Percentiles rank a stretch among this genome's conserved stretches.
These are phyloP conservation scores for Serinus canaria DNA, from an alignment of 2,113 vertebrate genomes.

Conservation along the genomic window DNA sequence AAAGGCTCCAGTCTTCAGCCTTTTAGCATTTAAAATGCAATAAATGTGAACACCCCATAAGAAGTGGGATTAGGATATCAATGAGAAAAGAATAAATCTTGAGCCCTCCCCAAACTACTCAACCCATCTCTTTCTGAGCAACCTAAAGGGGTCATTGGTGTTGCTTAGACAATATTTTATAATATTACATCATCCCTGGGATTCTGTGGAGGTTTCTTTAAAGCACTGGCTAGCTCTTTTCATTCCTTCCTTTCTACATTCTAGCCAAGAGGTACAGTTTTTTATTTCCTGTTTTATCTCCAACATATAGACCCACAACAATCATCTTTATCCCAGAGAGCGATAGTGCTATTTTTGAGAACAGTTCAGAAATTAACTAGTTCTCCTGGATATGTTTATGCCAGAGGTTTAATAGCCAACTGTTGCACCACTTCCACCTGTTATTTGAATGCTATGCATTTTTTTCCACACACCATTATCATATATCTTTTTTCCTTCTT, in stretches of 20 bases:
- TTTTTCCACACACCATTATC: accelerated
- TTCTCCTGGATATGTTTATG: neutral
- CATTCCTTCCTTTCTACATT: neutral
- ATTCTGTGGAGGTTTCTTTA: neutral
- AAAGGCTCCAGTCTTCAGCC: neutral
- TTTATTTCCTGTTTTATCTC: neutral
- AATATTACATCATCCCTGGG: neutral
- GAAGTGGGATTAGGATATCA: neutral
- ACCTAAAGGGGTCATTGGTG: neutral
- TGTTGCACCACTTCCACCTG: neutral
- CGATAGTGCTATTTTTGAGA: neutral
- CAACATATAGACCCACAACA: neutral
- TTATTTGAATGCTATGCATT: neutral
- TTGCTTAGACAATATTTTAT: neutral
- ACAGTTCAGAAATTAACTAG: neutral
- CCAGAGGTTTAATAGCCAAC: neutral
- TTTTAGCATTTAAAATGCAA: neutral
- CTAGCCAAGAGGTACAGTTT: neutral
- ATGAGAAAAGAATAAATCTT: neutral
- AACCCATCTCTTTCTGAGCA: neutral
- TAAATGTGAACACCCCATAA: neutral
- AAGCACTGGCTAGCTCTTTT: neutral
- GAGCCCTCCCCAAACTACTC: neutral
- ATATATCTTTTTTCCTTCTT: neutral
- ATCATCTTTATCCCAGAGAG: neutral